Evolutionary conservation across 2,888 invertebrate species (phyloP).

Genomic region (Esperia sulphurella): DNA sequence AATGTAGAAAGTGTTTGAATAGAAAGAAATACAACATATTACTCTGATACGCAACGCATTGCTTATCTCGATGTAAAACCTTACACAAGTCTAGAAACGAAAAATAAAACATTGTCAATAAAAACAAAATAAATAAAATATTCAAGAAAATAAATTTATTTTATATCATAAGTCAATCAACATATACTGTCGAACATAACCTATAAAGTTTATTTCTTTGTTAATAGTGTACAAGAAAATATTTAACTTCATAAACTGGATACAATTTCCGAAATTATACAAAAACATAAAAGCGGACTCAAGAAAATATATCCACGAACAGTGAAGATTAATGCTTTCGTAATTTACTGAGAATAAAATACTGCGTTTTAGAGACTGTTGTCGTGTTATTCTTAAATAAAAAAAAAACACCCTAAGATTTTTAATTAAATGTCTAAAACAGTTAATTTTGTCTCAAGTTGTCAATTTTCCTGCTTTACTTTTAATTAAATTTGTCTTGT

Average conservation of each 20-base stretch:
- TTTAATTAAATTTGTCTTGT: constrained; percentile 35
- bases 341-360: constrained; percentile 8
- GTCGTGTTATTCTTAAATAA: background rate
- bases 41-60: no score
- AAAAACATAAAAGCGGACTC: constrained; percentile 5
- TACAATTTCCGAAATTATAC: constrained; percentile 3
- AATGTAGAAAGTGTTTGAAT: no score
- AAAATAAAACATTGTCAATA: no score
- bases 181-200: no score
- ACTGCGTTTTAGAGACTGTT: background rate
- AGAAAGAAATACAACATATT: no score
- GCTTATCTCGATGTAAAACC: no score
- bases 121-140: no score
- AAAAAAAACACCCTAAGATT: background rate
- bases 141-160: no score
- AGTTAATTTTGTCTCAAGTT: constrained; percentile 31
- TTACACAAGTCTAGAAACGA: no score
- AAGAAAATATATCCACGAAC: constrained; percentile 4
- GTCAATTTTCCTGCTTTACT: constrained; percentile 24
- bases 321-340: constrained; percentile 11
- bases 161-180: no score
- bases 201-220: background rate
- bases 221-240: background rate
- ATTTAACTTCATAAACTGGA: background rate
- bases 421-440: constrained; percentile 35